A percentile compares a stretch with the other conserved stretches of the same genome.
phyloP scores from a whole-genome alignment of 2,888 invertebrate species.

The Ectemnius lituratus region DNA sequence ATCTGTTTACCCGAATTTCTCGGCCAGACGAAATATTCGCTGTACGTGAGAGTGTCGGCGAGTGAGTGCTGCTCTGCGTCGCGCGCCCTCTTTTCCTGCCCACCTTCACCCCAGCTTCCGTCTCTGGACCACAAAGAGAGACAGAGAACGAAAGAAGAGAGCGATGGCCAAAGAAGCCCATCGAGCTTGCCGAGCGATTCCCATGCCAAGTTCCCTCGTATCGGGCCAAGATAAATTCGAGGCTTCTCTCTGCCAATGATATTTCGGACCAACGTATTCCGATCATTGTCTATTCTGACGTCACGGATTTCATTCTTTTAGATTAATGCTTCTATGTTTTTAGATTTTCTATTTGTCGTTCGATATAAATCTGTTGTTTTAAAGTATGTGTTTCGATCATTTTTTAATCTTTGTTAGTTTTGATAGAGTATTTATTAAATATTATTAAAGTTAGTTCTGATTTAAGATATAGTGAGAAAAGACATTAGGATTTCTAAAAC shows the following conservation, averaged over 20 bases:
- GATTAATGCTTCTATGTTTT: no score
- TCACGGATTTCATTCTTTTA: no score
- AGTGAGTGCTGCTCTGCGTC: not conserved
- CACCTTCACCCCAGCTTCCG: not conserved
- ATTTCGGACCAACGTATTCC: slow-evolving; percentile 20
- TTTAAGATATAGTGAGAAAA: no score
- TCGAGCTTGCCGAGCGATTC: slow-evolving; percentile 23
- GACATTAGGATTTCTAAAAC: no score
- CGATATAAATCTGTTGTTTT: no score
- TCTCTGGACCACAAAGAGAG: not conserved
- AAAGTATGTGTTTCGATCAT: no score
- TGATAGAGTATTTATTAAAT: no score
- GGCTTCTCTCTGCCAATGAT: slow-evolving; percentile 29
- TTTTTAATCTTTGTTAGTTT: no score
- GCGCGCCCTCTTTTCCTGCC: not conserved
- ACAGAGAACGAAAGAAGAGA: no score
- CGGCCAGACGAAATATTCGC: slow-evolving; percentile 47
- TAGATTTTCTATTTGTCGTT: no score
- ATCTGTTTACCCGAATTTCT: slow-evolving; percentile 63
- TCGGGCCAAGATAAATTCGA: slow-evolving; percentile 32
- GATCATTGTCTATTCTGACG: no score
- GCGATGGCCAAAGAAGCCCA: not conserved
- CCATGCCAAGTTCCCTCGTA: slow-evolving; percentile 29
- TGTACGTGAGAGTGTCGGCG: slow-evolving; percentile 37
- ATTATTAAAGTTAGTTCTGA: no score